phyloP scores from a whole-genome alignment of 2,888 invertebrate species.

The Cantharis flavilabris region DNA sequence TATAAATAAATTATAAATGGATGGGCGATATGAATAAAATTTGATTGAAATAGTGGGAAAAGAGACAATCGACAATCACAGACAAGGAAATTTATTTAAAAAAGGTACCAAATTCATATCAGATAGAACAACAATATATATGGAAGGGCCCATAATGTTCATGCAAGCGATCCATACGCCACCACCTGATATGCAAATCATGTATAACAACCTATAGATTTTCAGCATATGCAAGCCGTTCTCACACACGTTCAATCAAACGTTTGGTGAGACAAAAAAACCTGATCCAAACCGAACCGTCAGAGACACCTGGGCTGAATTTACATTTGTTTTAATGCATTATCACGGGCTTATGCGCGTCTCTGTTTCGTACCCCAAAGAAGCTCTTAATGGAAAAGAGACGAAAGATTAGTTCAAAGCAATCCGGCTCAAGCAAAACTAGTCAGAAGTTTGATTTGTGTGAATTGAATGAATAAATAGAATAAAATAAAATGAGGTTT shows the following conservation, averaged over 20 bases:
- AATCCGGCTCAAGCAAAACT: constrained; percentile 16
- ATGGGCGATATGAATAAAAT: not conserved
- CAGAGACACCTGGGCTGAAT: constrained; percentile 34
- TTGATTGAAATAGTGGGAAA: not conserved
- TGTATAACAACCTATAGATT: constrained; percentile 29
- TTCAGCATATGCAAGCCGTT: constrained; percentile 31
- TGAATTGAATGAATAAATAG: constrained; percentile 29
- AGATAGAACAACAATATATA: not conserved
- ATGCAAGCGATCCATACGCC: constrained; percentile 28
- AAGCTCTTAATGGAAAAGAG: not conserved
- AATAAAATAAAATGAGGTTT: constrained; percentile 26
- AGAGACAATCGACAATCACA: not conserved
- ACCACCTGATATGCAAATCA: constrained; percentile 37
- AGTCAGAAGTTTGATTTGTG: constrained; percentile 31
- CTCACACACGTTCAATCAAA: constrained; percentile 35
- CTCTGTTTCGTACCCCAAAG: constrained; percentile 6
- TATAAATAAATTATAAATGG: not conserved
- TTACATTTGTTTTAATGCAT: constrained; percentile 27
- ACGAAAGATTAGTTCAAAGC: constrained; percentile 3
- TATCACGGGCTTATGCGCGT: constrained; percentile 17
- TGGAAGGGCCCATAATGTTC: constrained; percentile 15
- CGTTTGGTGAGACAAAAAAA: constrained; percentile 31
- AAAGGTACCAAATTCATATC: not conserved
- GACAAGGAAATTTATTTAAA: not conserved
- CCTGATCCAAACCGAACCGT: constrained; percentile 33